Evolutionary conservation across 2,888 invertebrate species (phyloP).

Genomic region (Zelleria hepariella): DNA sequence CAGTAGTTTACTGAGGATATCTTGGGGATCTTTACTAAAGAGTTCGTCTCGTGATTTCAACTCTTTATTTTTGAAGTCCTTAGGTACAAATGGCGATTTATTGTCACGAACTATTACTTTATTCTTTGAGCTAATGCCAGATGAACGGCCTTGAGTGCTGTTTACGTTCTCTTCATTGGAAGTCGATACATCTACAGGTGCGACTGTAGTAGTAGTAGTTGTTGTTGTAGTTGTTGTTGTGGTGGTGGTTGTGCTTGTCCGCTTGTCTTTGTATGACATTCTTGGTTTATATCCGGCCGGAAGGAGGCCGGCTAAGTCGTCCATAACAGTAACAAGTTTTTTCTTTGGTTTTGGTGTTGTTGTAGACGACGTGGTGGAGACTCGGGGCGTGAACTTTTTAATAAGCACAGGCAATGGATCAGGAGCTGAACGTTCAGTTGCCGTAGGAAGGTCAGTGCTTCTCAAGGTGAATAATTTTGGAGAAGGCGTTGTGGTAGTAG

Average conservation of each 20-base stretch:
- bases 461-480: slow-evolving; percentile 66
- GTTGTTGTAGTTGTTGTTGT: slow-evolving; percentile 31
- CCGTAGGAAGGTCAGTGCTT: slow-evolving; percentile 57
- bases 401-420: slow-evolving; percentile 75
- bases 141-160: slow-evolving; percentile 62
- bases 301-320: slow-evolving; percentile 71
- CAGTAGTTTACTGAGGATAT: slow-evolving; percentile 73
- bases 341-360: slow-evolving; percentile 47
- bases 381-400: slow-evolving; percentile 75
- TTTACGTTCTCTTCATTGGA: slow-evolving; percentile 36
- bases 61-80: slow-evolving; percentile 65
- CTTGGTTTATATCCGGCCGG: slow-evolving; percentile 76
- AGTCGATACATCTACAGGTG: slow-evolving; percentile 14
- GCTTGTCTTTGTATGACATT: slow-evolving; percentile 66
- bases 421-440: slow-evolving; percentile 69
- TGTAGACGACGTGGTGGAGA: slow-evolving; percentile 25
- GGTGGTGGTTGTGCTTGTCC: slow-evolving; percentile 59
- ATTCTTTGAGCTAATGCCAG: slow-evolving; percentile 71
- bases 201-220: slow-evolving; percentile 16
- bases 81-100: slow-evolving; percentile 61
- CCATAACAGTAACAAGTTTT: slow-evolving; percentile 68
- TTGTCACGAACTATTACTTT: slow-evolving; percentile 71
- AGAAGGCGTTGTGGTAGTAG: slow-evolving; percentile 37
- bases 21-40: slow-evolving; percentile 61
- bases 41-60: slow-evolving; percentile 48